Evolutionary conservation across 2,797 vertebrate species (phyloP).

Genomic region (Cryptoblepharus egeriae): DNA sequence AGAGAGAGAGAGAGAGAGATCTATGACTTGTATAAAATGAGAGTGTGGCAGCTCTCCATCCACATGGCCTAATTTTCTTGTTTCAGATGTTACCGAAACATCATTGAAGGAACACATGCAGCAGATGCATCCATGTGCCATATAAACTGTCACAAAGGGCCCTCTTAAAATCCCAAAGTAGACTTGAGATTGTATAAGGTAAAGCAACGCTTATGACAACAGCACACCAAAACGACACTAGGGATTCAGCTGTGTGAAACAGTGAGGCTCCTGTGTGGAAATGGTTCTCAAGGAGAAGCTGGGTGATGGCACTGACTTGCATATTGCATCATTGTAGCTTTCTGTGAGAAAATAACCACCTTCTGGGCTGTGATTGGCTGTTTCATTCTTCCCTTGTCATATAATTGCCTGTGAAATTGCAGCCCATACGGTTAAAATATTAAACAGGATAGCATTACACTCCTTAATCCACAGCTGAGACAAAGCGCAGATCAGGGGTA

Average conservation of each 20-base stretch:
- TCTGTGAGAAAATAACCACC: constrained; percentile 26
- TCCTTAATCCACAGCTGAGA: constrained; percentile 70
- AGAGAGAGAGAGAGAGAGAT: not conserved
- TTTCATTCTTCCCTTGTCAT: constrained; percentile 50
- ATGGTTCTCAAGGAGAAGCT: not conserved
- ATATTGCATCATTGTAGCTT: constrained; percentile 5
- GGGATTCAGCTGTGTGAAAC: not conserved
- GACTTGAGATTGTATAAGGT: not conserved
- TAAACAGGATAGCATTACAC: constrained; percentile 70
- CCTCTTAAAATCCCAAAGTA: not conserved
- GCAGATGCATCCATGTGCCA: not conserved
- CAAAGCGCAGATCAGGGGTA: constrained; percentile 71
- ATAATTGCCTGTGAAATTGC: constrained; percentile 70
- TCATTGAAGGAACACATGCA: not conserved
- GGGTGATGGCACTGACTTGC: not conserved
- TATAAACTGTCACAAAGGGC: not conserved
- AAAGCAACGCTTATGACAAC: not conserved
- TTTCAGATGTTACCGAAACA: not conserved
- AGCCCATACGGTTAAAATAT: constrained; percentile 71
- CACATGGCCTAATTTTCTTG: not conserved
- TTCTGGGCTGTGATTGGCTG: constrained; percentile 42
- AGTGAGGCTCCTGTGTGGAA: constrained; percentile 2
- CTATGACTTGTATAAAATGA: no score
- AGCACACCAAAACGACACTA: not conserved
- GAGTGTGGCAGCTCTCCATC: not conserved